phyloP scores from a whole-genome alignment of 2,888 invertebrate species.

The Ophion ellenae region DNA sequence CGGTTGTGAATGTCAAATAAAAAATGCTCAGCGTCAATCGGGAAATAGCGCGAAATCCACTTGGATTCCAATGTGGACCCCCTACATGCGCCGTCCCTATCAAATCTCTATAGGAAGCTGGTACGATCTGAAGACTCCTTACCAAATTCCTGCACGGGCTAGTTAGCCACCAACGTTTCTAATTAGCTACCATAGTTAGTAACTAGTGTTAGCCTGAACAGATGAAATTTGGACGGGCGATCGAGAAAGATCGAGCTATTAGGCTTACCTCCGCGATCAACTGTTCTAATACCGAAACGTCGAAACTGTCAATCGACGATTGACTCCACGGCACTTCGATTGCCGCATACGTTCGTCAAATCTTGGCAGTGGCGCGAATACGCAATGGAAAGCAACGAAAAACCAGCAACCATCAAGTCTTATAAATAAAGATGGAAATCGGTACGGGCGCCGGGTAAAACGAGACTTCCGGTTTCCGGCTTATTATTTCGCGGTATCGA shows the following conservation, averaged over 20 bases:
- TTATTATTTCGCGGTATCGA: slow-evolving; percentile 50
- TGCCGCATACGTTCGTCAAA: neutral
- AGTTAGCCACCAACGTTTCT: neutral
- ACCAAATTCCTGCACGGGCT: too few relatives aligned
- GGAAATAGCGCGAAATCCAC: too few relatives aligned
- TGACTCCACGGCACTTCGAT: neutral
- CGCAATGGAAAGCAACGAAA: neutral
- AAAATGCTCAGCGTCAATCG: too few relatives aligned
- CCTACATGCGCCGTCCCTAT: too few relatives aligned
- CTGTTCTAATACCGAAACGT: neutral
- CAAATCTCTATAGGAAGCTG: too few relatives aligned
- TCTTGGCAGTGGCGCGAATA: neutral
- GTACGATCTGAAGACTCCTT: too few relatives aligned
- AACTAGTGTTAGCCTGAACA: neutral
- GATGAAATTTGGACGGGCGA: neutral
- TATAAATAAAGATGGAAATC: slow-evolving; percentile 43
- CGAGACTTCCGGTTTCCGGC: slow-evolving; percentile 57
- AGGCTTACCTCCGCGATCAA: neutral
- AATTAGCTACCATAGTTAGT: neutral
- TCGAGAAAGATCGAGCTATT: neutral
- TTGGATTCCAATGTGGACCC: too few relatives aligned
- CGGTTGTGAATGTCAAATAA: too few relatives aligned
- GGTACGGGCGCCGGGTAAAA: slow-evolving; percentile 21
- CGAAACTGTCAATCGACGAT: neutral
- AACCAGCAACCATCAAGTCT: neutral